These are phyloP conservation scores for Sinocyclocheilus grahami DNA, from an alignment of 2,113 vertebrate genomes.

Conservation along the genomic window DNA sequence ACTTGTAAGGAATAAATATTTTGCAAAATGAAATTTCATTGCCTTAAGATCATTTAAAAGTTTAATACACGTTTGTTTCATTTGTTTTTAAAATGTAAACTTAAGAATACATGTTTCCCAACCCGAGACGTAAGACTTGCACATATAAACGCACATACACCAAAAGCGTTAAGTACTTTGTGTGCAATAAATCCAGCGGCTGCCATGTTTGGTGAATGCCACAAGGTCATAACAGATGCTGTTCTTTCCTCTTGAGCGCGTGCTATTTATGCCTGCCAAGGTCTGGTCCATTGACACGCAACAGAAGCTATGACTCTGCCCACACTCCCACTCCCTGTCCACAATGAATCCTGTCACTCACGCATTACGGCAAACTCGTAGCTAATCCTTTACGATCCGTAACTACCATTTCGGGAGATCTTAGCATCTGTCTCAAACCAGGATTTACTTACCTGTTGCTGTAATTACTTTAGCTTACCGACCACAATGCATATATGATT, in stretches of 20 bases:
- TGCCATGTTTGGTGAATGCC: conserved; percentile 39
- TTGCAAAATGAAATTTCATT: background rate
- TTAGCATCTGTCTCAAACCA: conserved; percentile 28
- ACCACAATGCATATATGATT: conserved; percentile 5
- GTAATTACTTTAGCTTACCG: conserved; percentile 36
- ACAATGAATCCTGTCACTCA: conserved; percentile 45
- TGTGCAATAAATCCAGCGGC: conserved; percentile 34
- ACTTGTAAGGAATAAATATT: background rate
- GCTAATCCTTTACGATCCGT: conserved; percentile 47
- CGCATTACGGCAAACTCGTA: conserved; percentile 3
- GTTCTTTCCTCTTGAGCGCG: conserved; percentile 4
- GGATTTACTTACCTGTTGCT: conserved; percentile 45
- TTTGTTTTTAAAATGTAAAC: background rate
- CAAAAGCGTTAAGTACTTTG: background rate
- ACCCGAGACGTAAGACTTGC: background rate
- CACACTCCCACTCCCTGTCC: background rate
- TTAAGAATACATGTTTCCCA: background rate
- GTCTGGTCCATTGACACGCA: conserved; percentile 39
- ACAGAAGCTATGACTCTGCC: conserved; percentile 31
- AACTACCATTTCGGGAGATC: conserved; percentile 49
- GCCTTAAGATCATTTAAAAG: background rate
- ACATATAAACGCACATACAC: conserved; percentile 20
- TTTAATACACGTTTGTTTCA: background rate
- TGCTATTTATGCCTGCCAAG: conserved; percentile 41
- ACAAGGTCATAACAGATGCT: conserved; percentile 47